Evolutionary conservation across 1,140 invertebrate species (phyloP).

Genomic region (Diabrotica undecimpunctata): DNA sequence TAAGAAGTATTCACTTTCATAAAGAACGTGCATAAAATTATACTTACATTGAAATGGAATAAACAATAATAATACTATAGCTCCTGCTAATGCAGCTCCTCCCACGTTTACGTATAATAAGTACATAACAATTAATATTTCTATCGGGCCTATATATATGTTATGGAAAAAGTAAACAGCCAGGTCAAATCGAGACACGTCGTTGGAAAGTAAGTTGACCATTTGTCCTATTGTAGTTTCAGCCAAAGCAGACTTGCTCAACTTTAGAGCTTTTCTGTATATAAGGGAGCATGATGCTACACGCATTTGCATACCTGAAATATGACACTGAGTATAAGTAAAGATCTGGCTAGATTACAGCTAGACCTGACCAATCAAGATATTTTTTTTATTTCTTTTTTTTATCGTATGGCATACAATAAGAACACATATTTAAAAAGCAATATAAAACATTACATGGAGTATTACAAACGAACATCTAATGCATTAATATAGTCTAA

Average conservation of each 20-base stretch:
- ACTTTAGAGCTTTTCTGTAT: conserved; percentile 72
- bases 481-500: too few relatives aligned
- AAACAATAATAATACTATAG: conserved; percentile 73
- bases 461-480: too few relatives aligned
- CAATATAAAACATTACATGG: too few relatives aligned
- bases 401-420: too few relatives aligned
- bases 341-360: conserved; percentile 73
- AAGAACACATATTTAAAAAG: too few relatives aligned
- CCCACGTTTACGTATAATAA: conserved; percentile 74
- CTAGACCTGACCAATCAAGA: conserved; percentile 59
- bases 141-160: conserved; percentile 69
- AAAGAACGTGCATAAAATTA: too few relatives aligned
- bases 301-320: conserved; percentile 76
- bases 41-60: conserved; percentile 75
- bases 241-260: conserved; percentile 69
- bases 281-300: conserved; percentile 76
- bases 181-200: conserved; percentile 68
- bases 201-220: conserved; percentile 84
- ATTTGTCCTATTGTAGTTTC: conserved; percentile 79
- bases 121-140: conserved; percentile 67
- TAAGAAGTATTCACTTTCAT: too few relatives aligned
- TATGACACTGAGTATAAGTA: conserved; percentile 61
- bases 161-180: conserved; percentile 63
- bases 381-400: too few relatives aligned
- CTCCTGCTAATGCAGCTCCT: conserved; percentile 69